Conservation (phyloP, 2,797 vertebrate species). For the Anas acuta region DNA sequence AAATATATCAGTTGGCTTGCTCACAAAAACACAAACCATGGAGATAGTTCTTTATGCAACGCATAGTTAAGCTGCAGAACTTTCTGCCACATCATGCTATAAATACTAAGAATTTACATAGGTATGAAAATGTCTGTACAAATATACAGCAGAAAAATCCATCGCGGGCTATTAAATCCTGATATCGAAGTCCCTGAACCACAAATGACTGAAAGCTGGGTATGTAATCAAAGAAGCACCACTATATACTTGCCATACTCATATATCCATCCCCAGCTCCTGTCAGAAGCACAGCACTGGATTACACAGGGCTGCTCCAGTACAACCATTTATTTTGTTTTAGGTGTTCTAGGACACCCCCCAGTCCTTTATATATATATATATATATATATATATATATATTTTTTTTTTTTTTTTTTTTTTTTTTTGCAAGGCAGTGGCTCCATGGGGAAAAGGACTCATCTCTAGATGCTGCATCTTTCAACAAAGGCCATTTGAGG, state of each 20-base stretch:
- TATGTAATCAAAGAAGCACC: accelerated
- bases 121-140: background rate
- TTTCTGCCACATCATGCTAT: background rate
- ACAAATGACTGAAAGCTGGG: background rate
- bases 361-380: too few relatives aligned
- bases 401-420: too few relatives aligned
- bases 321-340: background rate
- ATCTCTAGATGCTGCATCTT: background rate
- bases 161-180: background rate
- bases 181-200: background rate
- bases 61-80: background rate
- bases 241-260: background rate
- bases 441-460: background rate
- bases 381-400: too few relatives aligned
- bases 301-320: background rate
- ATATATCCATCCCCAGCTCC: background rate
- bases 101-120: background rate
- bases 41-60: background rate
- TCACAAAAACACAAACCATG: background rate
- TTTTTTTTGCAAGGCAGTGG: background rate
- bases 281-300: background rate
- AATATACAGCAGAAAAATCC: background rate
- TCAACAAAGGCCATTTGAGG: background rate
- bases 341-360: background rate
- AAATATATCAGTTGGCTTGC: background rate